A percentile compares a stretch with the other conserved stretches of the same genome.
Evolutionary conservation across 2,113 vertebrate genomes (phyloP).

Genomic region (Siniperca knerii): DNA sequence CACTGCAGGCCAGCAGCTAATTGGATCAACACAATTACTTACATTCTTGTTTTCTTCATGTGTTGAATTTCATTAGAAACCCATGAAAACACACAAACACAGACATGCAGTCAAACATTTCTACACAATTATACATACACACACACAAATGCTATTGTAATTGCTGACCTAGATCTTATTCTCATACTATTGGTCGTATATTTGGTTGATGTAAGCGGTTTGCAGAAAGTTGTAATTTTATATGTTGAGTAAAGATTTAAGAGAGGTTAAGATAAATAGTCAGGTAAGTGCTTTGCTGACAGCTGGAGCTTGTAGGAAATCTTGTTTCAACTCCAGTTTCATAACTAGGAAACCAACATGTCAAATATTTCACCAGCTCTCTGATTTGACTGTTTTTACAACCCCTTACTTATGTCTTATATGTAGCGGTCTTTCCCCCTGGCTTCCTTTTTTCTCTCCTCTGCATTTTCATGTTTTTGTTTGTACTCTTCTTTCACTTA

Average conservation of each 20-base stretch:
- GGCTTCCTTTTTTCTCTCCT: background rate
- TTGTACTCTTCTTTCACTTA: slow-evolving; percentile 5
- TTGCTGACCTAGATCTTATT: slow-evolving; percentile 22
- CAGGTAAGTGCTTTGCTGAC: slow-evolving; percentile 45
- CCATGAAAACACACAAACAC: slow-evolving; percentile 17
- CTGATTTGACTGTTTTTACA: slow-evolving; percentile 51
- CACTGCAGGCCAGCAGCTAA: slow-evolving; percentile 69
- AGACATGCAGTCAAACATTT: slow-evolving; percentile 13
- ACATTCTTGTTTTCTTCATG: slow-evolving; percentile 68
- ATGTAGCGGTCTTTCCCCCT: background rate
- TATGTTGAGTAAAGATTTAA: slow-evolving; percentile 12
- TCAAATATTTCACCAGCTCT: slow-evolving; percentile 48
- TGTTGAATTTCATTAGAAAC: slow-evolving; percentile 26
- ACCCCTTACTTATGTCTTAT: slow-evolving; percentile 32
- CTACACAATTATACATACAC: background rate
- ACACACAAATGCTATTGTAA: slow-evolving; percentile 5
- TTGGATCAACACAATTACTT: slow-evolving; percentile 76
- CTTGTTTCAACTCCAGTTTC: slow-evolving; percentile 45
- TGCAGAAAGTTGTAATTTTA: slow-evolving; percentile 32
- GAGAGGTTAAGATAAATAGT: slow-evolving; percentile 32
- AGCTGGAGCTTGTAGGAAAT: slow-evolving; percentile 43
- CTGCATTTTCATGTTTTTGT: slow-evolving; percentile 26
- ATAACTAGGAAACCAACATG: slow-evolving; percentile 44
- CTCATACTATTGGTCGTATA: background rate
- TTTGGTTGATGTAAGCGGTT: slow-evolving; percentile 3